Evolutionary conservation across 1,140 invertebrate genomes (phyloP), one percentile per base, ranked within the genome.

Genomic region (Diuraphis noxia): DNA sequence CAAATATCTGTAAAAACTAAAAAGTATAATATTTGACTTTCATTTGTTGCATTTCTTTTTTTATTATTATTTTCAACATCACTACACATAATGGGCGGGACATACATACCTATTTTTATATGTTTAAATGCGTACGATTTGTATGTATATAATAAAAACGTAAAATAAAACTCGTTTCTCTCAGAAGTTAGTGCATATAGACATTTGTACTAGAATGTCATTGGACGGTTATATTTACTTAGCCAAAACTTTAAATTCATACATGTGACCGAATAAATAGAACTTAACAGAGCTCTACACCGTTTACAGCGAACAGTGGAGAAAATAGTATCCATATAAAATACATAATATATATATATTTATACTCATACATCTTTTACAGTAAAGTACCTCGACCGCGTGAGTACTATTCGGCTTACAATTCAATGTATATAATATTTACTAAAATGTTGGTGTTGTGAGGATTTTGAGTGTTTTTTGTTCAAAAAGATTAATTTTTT

Each of bases 341-440:
- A 49, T 23, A 21, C 21, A 6, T 21, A n/a, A 49, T 21, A 4
- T 49, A 49, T 49, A n/a, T n/a, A n/a, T 49, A 49, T 49, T 10
- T 43, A 49, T n/a, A 84, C 25, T n/a, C 1, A 23, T 30, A 34
- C 13, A 43, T 30, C 8, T 10, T 19, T 10, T 34, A 9, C 81
- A 17, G n/a, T 19, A 1, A 3, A 46, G 41, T 41, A n/a, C 81
- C 17, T n/a, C 43, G 43, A 46, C 81, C 9, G 36, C 40, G 40
- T 46, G 13, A 34, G 30, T n/a, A 49, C 46, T 49, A 21, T 85
- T 85, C 17, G 41, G 41, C 17, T 85, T n/a, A 34, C 41, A 72
- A 34, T 85, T 85, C 40, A n/a, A 85, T 85, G 46, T 43, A n/a
- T 82, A 41, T 43, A 43, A 41, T 84, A 43, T 85, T 43, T 84